phyloP scores from a whole-genome alignment of 1,140 invertebrate genomes.

The Schmidtea mediterranea region DNA sequence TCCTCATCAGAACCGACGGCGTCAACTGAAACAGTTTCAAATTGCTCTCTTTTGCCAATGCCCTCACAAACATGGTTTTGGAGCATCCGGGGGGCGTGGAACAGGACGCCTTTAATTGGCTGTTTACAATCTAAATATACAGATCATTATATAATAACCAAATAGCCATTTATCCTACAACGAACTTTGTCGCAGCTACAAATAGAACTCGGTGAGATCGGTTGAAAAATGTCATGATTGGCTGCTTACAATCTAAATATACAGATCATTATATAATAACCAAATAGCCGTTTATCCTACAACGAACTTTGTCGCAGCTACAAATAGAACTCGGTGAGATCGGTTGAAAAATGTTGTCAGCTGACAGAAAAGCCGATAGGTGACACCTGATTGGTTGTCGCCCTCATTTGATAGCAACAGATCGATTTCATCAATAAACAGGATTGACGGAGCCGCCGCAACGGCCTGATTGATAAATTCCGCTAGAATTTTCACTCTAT shows the following conservation, averaged over 20 bases:
- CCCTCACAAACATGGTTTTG: slow-evolving; percentile 42
- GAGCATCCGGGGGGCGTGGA: slow-evolving; percentile 49
- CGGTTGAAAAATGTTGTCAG: slow-evolving; percentile 10
- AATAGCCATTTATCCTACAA: too few relatives aligned
- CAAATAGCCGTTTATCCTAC: too few relatives aligned
- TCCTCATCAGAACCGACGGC: slow-evolving; percentile 20
- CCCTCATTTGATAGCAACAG: slow-evolving; percentile 18
- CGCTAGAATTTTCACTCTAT: too few relatives aligned
- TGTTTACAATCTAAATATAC: too few relatives aligned
- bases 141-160: too few relatives aligned
- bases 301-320: slow-evolving; percentile 45
- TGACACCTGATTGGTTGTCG: slow-evolving; percentile 13
- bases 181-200: slow-evolving; percentile 42
- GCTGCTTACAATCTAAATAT: too few relatives aligned
- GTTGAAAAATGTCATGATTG: too few relatives aligned
- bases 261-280: too few relatives aligned
- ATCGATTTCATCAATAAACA: slow-evolving; percentile 23
- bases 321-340: slow-evolving; percentile 31
- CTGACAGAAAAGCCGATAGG: slow-evolving; percentile 18
- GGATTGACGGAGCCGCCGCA: slow-evolving; percentile 16
- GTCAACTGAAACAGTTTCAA: slow-evolving; percentile 46
- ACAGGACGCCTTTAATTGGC: slow-evolving; percentile 36
- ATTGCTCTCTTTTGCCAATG: slow-evolving; percentile 34
- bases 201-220: slow-evolving; percentile 31
- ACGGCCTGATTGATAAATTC: too few relatives aligned